These are phyloP conservation scores for Paralichthys olivaceus DNA, from an alignment of 2,113 vertebrate genomes.

Conservation along the genomic window DNA sequence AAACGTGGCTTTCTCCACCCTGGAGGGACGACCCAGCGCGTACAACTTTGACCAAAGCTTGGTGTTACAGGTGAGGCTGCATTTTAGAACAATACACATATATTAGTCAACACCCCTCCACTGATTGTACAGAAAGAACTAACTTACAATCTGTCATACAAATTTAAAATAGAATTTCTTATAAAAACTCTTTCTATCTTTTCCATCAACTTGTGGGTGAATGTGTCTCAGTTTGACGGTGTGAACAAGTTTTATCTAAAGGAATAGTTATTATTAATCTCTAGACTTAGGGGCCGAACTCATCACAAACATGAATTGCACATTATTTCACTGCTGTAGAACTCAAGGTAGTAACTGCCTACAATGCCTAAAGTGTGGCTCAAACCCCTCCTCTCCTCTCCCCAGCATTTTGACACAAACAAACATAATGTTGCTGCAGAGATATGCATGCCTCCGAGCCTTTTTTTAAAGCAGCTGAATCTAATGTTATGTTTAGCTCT, in stretches of 20 bases:
- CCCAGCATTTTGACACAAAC: slow-evolving; percentile 26
- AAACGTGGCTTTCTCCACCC: slow-evolving; percentile 95
- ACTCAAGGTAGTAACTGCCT: slow-evolving; percentile 2
- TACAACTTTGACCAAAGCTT: slow-evolving; percentile 93
- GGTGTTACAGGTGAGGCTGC: slow-evolving; percentile 85
- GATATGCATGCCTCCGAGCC: slow-evolving; percentile 20
- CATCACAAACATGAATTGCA: no score
- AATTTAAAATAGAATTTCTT: no score
- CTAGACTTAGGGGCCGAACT: no score
- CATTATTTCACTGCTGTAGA: background rate
- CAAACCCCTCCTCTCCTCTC: slow-evolving; percentile 2
- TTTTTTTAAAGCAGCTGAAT: slow-evolving; percentile 41
- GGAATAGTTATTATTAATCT: no score
- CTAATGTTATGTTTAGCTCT: slow-evolving; percentile 65
- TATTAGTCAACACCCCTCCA: background rate
- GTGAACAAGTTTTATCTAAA: no score
- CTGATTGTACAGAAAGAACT: no score
- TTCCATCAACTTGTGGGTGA: no score
- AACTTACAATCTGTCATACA: no score
- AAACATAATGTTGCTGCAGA: slow-evolving; percentile 27
- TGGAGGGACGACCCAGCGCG: slow-evolving; percentile 93
- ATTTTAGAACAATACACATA: background rate
- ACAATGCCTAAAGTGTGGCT: background rate
- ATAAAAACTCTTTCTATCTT: no score
- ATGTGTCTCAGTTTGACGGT: no score